Evolutionary conservation across 35 echinoderm and acorn worm genomes (phyloP).

Genomic region (Heliocidaris tuberculata): DNA sequence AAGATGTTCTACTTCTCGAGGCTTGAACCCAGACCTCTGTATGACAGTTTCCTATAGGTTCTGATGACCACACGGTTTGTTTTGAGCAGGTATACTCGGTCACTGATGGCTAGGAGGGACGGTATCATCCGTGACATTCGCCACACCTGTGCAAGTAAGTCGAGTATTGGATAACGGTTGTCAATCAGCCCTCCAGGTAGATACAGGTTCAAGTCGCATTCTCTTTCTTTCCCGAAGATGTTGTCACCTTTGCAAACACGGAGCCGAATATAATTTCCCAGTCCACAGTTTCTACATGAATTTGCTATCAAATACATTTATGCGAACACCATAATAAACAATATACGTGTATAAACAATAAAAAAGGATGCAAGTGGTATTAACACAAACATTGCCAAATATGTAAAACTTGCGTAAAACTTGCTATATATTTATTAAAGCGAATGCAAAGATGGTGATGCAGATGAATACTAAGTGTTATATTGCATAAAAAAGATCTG

Average conservation of each 20-base stretch:
- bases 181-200: slow-evolving; percentile 17
- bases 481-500: too few species aligned
- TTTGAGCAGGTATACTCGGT: neutral
- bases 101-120: neutral
- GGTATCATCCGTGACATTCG: neutral
- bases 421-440: too few species aligned
- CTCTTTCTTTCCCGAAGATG: neutral
- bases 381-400: too few species aligned
- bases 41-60: neutral
- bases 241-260: neutral
- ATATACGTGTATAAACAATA: too few species aligned
- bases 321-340: neutral
- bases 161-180: slow-evolving; percentile 16
- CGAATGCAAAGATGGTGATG: too few species aligned
- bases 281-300: neutral
- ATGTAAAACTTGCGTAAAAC: too few species aligned
- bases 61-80: neutral
- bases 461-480: too few species aligned
- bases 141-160: slow-evolving; percentile 41
- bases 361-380: too few species aligned
- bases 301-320: neutral
- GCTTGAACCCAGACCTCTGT: too few species aligned
- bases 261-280: neutral
- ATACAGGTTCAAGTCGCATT: neutral
- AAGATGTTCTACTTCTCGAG: too few species aligned